A percentile compares a stretch with the other conserved stretches of the same genome.
Evolutionary conservation across 2,888 invertebrate genomes (phyloP).

Genomic region (Stenodema calcarata): DNA sequence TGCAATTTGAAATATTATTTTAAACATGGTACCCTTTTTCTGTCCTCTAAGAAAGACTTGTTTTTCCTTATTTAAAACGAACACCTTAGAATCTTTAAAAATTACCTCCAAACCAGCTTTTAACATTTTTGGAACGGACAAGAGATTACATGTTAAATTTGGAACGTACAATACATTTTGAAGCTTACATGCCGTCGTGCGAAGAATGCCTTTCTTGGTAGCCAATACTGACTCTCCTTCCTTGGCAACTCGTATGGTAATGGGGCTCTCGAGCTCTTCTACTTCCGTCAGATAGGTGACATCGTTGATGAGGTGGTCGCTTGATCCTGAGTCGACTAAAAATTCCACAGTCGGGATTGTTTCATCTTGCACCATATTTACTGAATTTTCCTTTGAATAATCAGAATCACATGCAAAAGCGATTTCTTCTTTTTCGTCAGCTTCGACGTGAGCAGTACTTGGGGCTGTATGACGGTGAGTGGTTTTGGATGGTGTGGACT

Average conservation of each 20-base stretch:
- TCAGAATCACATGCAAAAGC: constrained; percentile 5
- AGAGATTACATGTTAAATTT: too few species aligned
- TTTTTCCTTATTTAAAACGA: too few species aligned
- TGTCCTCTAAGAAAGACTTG: too few species aligned
- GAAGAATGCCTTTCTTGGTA: constrained; percentile 34
- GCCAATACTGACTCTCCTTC: constrained; percentile 26
- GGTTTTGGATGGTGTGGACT: neutral
- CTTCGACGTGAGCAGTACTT: neutral
- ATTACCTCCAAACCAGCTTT: too few species aligned
- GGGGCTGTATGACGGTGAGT: neutral
- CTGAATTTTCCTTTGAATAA: neutral
- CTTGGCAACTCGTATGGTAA: constrained; percentile 46
- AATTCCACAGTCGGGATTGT: neutral
- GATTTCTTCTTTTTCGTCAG: constrained; percentile 24
- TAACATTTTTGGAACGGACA: too few species aligned
- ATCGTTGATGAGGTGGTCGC: constrained; percentile 48
- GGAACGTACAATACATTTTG: constrained; percentile 49
- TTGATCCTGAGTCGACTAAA: constrained; percentile 44
- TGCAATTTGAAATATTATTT: too few species aligned
- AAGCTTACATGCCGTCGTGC: constrained; percentile 27
- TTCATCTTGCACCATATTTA: neutral
- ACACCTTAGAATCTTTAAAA: too few species aligned
- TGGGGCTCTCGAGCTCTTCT: constrained; percentile 15
- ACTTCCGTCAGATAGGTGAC: constrained; percentile 23
- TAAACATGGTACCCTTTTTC: too few species aligned